Evolutionary conservation across 2,888 invertebrate species (phyloP), one percentile per base, ranked within the genome.

Genomic region (Alitta virens): DNA sequence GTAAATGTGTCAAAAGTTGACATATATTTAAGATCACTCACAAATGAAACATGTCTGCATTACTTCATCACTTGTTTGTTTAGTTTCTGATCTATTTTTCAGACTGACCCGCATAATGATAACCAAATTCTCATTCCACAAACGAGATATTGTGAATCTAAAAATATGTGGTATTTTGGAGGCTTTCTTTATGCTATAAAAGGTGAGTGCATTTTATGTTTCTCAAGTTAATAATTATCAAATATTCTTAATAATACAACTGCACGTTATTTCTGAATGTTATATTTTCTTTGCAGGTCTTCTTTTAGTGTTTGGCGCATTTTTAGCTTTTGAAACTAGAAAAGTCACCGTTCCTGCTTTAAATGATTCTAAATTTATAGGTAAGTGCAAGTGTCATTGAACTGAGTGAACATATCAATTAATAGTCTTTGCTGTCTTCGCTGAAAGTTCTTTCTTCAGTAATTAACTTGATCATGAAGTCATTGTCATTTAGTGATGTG

Each of bases 301-400:
- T 25, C 61, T 74, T 2, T 62, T 74, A 18, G 59, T 74, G 23
- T 69, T 74, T 62, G 74, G 74, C 3, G 72, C 73, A 5, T 72
- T 74, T 40, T 65, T 74, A 33, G 73, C 74, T 5, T 74, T 70
- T 64, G 73, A 74, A 60, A 74, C 74, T 7, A 63, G 73, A 52
- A 74, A 73, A 63, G 73, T 74, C 2, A 71, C 71, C 18, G 71
- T 71, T 33, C 71, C 71, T 21, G 71, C 69, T 21, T 61, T 71
- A n/a, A 71, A 71, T 56, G 71, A 71, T 62, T 71, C 71, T n/a
- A 71, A 70, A 53, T 71, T 71, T 56, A 71, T 71, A 46, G 71
- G 71, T 71, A 60, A 58, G 65, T 40, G 18, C n/a, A 42, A 2
- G 3, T 1, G 43, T 50, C 51, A 24, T 23, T 50, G n/a, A n/a